Evolutionary conservation across 2,888 invertebrate genomes (phyloP).

Genomic region (Thumatha senex): DNA sequence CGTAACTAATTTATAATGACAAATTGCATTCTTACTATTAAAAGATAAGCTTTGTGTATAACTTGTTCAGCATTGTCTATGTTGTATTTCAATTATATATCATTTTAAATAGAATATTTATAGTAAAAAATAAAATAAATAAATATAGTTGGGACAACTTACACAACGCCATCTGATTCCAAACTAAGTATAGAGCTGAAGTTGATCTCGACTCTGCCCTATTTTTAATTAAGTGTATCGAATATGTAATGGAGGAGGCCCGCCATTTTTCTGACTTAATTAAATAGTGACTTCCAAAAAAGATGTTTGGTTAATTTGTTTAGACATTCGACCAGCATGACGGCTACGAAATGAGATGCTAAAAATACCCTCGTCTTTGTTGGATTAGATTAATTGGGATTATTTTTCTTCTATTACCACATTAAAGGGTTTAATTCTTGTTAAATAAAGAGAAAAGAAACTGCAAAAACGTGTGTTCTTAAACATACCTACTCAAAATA

Average conservation of each 20-base stretch:
- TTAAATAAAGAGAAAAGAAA: constrained; percentile 10
- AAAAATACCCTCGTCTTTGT: constrained; percentile 27
- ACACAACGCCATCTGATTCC: no score
- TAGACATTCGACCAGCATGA: constrained; percentile 23
- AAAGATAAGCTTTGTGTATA: no score
- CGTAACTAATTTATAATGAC: background rate
- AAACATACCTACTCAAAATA: constrained; percentile 9
- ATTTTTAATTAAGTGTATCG: constrained; percentile 44
- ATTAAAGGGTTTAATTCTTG: constrained; percentile 17
- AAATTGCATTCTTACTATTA: background rate
- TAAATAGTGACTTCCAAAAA: constrained; percentile 42
- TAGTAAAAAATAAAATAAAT: no score
- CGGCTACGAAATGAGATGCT: constrained; percentile 30
- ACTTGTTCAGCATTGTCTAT: no score
- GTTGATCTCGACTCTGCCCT: constrained; percentile 39
- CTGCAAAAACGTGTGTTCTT: constrained; percentile 16
- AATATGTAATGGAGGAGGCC: constrained; percentile 23
- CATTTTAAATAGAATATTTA: no score
- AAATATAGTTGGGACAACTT: no score
- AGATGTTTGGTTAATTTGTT: constrained; percentile 41
- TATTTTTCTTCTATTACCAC: constrained; percentile 15
- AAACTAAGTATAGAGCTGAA: constrained; percentile 39
- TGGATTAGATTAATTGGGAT: constrained; percentile 17
- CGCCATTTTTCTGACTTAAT: constrained; percentile 51
- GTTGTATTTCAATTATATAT: no score